Conservation (phyloP, 1,140 invertebrate genomes). For the Maniola jurtina region DNA sequence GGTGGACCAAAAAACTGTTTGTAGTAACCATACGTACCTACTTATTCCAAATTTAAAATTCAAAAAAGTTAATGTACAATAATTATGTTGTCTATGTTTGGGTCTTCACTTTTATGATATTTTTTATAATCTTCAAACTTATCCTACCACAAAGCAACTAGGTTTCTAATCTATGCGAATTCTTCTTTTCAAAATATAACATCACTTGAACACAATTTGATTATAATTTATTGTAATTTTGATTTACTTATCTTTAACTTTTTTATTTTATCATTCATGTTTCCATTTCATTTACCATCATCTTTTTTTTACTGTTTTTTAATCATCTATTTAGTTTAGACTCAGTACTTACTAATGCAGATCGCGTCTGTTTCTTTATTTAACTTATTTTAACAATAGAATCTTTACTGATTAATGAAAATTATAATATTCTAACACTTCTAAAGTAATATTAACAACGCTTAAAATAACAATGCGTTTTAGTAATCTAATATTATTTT, state of each 20-base stretch:
- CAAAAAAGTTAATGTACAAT: background rate
- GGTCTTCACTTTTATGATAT: conserved; percentile 25
- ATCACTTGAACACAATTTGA: conserved; percentile 58
- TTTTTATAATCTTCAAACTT: conserved; percentile 15
- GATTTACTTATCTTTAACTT: conserved; percentile 3
- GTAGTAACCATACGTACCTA: background rate
- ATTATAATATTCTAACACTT: conserved; percentile 18
- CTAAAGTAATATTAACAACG: conserved; percentile 49
- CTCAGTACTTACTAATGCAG: conserved; percentile 17
- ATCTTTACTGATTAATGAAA: conserved; percentile 8
- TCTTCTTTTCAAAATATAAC: conserved; percentile 56
- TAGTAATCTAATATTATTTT: conserved; percentile 38
- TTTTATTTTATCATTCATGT: conserved; percentile 36
- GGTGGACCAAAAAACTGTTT: conserved; percentile 19
- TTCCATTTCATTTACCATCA: conserved; percentile 33
- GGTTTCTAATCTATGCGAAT: conserved; percentile 11
- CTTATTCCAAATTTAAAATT: background rate
- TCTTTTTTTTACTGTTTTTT: conserved; percentile 22
- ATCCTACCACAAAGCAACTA: conserved; percentile 27
- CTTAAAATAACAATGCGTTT: conserved; percentile 55
- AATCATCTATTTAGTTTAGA: conserved; percentile 26
- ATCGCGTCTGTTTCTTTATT: background rate
- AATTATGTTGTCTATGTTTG: background rate
- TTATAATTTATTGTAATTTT: conserved; percentile 18
- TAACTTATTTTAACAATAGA: conserved; percentile 16